phyloP scores from a whole-genome alignment of 2,888 invertebrate species.

The Neoitamus cyanurus region DNA sequence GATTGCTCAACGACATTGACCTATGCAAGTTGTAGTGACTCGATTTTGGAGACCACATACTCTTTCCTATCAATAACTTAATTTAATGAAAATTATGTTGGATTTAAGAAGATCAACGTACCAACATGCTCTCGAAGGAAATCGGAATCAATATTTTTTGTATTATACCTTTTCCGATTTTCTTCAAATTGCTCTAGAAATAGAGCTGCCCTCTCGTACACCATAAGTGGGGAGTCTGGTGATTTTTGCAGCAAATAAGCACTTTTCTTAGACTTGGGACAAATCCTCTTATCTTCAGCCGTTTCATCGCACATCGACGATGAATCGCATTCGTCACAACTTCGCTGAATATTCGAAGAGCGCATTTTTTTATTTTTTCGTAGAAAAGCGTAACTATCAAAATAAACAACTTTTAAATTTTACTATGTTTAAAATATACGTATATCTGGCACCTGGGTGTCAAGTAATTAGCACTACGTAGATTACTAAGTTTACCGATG shows the following conservation, averaged over 20 bases:
- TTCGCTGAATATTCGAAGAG: not conserved
- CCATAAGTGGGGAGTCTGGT: constrained; percentile 34
- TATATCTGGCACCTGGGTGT: not conserved
- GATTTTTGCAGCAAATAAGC: not conserved
- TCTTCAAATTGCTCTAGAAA: constrained; percentile 45
- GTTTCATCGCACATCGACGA: not conserved
- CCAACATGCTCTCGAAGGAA: not conserved
- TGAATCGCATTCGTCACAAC: not conserved
- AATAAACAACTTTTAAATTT: not conserved
- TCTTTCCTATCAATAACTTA: not conserved
- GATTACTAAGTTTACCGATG: not conserved
- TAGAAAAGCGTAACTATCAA: not conserved
- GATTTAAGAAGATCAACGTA: not conserved
- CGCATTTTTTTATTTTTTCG: not conserved
- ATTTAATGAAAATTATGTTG: not conserved
- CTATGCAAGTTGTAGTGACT: not conserved
- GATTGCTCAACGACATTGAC: not conserved
- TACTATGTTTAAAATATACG: not conserved
- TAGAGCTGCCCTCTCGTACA: constrained; percentile 49
- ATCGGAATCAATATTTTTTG: not conserved
- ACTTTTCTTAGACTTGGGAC: not conserved
- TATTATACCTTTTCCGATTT: constrained; percentile 1
- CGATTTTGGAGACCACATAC: not conserved
- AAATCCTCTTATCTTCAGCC: not conserved
- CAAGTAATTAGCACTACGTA: not conserved